A percentile compares a stretch with the other conserved stretches of the same genome.
Conservation (phyloP, 2,888 invertebrate species). For the Pristionchus mayeri region DNA sequence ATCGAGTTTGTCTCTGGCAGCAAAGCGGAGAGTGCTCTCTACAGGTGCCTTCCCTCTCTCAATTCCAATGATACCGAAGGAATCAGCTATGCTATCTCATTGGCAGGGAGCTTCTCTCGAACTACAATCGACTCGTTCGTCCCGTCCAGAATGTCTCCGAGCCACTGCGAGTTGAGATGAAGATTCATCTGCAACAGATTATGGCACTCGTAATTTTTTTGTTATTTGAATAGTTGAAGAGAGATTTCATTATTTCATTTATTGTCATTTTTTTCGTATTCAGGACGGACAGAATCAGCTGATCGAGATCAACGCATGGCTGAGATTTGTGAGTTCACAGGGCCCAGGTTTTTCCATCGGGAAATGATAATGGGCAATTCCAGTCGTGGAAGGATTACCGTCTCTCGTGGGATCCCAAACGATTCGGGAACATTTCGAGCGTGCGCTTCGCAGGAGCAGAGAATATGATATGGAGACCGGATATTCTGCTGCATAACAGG, state of each 20-base stretch:
- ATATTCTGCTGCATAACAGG: conserved; percentile 71
- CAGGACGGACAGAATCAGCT: conserved; percentile 72
- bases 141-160: conserved; percentile 64
- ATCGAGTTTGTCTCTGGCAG: background rate
- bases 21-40: conserved; percentile 7
- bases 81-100: conserved; percentile 24
- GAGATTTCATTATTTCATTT: background rate
- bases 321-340: conserved; percentile 62
- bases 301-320: conserved; percentile 71
- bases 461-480: conserved; percentile 70
- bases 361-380: background rate
- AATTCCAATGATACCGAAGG: too few relatives aligned
- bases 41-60: background rate
- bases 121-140: conserved; percentile 65
- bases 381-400: conserved; percentile 68
- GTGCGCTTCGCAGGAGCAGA: conserved; percentile 67
- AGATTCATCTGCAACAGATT: conserved; percentile 70
- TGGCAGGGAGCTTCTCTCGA: conserved; percentile 62
- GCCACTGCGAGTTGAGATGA: conserved; percentile 65
- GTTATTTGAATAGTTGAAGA: background rate
- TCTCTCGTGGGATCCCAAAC: conserved; percentile 66
- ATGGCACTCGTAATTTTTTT: conserved; percentile 58
- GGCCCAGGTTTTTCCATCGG: too few relatives aligned
- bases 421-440: conserved; percentile 68
- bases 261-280: conserved; percentile 27